Base-by-base conservation (phyloP, 2,113 vertebrate species). In the Abramis brama region DNA sequence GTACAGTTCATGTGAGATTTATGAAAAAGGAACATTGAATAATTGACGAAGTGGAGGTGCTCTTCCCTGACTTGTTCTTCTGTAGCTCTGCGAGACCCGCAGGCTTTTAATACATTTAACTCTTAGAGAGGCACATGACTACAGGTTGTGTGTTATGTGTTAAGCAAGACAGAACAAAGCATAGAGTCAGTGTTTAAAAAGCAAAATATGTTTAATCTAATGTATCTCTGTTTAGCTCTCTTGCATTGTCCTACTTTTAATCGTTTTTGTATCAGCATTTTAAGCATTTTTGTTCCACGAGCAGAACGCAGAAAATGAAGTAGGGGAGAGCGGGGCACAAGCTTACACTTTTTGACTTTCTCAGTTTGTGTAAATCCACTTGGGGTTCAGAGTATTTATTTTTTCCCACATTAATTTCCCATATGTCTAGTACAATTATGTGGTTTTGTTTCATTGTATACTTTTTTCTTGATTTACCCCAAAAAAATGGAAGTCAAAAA, bases 1-100 rank as follows among this genome's bases (percentile, higher is more conserved):
- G 23, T 73, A 83, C 82, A 73, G 81, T 73, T 73, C 81, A 83
- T 73, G 66, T 59, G 68, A 83, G 81, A 83, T 83, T 73, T 83
- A 74, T 83, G 50, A 83, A 83, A 83, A n/a, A 27, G 50, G 30
- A 59, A 39, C 66, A 21, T 43, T 83, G 47, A 74, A 83, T 73
- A 73, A 83, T 83, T 73, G 33, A 83, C 74, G 30, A 59, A 59
- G 68, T 83, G 50, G 82, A 83, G 68, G 82, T 74, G 33, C 68
- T 83, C 68, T 83, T 82, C 43, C 62, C 47, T 59, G 25, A 30
- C 81, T 73, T 15, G 66, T 83, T 73, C 30, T 45, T 73, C 47
- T 73, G 33, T 59, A 57, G 23, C 27, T 47, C 11, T 52, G 62
- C 4, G 21, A 55, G 45, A 82, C 36, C 66, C 23, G 1, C 21